Conservation (phyloP, 2,888 invertebrate genomes). For the Caenorhabditis auriculariae region DNA sequence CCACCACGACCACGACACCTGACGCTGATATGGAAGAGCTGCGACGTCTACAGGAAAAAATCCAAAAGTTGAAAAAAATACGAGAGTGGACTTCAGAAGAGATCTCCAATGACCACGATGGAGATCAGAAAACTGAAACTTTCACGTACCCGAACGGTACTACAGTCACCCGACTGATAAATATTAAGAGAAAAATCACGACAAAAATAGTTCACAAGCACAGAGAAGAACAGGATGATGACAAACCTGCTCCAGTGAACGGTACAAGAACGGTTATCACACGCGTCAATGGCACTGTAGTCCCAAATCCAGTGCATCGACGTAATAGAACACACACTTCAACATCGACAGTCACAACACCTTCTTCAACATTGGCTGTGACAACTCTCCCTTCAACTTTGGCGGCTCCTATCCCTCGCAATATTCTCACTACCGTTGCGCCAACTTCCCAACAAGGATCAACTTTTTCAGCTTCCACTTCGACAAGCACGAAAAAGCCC, state of each 20-base stretch:
- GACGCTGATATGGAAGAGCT: conserved; percentile 4
- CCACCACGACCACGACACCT: background rate
- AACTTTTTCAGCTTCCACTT: too few relatives aligned
- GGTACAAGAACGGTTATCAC: background rate
- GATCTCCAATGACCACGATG: conserved; percentile 22
- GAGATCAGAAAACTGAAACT: conserved; percentile 30
- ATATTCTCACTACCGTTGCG: too few relatives aligned
- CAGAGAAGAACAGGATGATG: conserved; percentile 3
- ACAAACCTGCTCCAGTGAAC: background rate
- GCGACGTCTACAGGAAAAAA: conserved; percentile 11
- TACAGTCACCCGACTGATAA: conserved; percentile 25
- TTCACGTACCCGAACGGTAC: conserved; percentile 40
- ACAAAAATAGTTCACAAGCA: conserved; percentile 33
- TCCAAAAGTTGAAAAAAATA: conserved; percentile 6
- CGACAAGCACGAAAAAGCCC: too few relatives aligned
- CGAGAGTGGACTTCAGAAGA: conserved; percentile 21
- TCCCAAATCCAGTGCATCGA: background rate
- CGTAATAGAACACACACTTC: too few relatives aligned
- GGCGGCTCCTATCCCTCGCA: too few relatives aligned
- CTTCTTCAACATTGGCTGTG: too few relatives aligned
- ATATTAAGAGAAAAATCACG: conserved; percentile 27
- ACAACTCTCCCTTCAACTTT: too few relatives aligned
- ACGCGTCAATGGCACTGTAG: background rate
- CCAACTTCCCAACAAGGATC: too few relatives aligned
- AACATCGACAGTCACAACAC: too few relatives aligned